Percentiles rank a stretch among this genome's conserved stretches.
phyloP scores from a whole-genome alignment of 2,113 vertebrate genomes.

The Podarcis raffonei region DNA sequence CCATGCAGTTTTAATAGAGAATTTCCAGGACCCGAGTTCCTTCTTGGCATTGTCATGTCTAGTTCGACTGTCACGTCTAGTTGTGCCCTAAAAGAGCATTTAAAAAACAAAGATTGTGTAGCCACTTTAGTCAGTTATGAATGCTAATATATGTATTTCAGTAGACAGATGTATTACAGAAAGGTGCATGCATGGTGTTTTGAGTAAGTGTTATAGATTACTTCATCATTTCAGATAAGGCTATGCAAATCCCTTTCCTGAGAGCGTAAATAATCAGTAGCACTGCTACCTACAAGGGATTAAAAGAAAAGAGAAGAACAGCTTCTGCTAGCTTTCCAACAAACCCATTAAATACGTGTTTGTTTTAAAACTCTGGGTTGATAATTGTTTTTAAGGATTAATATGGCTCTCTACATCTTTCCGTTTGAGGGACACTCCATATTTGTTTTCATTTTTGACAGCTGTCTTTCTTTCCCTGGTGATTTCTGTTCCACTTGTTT shows the following conservation, averaged over 20 bases:
- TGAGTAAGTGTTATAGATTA: background rate
- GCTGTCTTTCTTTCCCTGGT: background rate
- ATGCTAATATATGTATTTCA: background rate
- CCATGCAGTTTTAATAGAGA: background rate
- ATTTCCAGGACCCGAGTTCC: background rate
- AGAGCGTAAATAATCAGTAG: background rate
- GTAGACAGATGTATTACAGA: background rate
- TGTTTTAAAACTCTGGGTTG: background rate
- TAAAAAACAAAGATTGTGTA: background rate
- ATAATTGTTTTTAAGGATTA: background rate
- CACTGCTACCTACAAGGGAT: background rate
- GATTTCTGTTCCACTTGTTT: background rate
- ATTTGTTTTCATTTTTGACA: background rate
- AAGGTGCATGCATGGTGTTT: background rate
- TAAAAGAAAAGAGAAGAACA: background rate
- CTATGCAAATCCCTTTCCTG: background rate
- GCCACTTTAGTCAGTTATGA: background rate
- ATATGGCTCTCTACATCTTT: background rate
- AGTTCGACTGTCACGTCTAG: background rate
- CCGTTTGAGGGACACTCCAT: background rate
- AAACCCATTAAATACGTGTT: background rate
- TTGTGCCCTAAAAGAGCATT: background rate
- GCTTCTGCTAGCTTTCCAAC: background rate
- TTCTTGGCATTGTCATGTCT: background rate
- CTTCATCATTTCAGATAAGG: background rate